phyloP scores from a whole-genome alignment of 2,888 invertebrate genomes.

The Dynastes maya region DNA sequence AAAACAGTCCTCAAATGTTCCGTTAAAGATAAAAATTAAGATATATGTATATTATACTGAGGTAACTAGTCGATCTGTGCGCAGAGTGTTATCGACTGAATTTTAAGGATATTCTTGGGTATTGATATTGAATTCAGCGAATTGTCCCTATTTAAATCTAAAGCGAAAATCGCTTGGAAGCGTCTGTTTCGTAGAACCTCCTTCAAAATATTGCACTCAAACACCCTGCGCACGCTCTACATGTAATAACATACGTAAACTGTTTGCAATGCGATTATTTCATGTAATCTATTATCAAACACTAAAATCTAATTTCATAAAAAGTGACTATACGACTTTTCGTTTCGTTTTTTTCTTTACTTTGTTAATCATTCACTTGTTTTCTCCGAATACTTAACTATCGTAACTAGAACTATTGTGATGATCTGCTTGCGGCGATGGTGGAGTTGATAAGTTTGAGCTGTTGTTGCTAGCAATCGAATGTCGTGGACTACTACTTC shows the following conservation, averaged over 20 bases:
- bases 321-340: conserved; percentile 43
- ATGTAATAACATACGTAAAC: conserved; percentile 45
- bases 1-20: conserved; percentile 40
- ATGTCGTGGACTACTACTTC: conserved; percentile 78
- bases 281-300: conserved; percentile 46
- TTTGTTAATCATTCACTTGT: conserved; percentile 30
- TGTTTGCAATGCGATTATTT: conserved; percentile 45
- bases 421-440: conserved; percentile 79
- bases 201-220: conserved; percentile 13
- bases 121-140: background rate
- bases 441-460: conserved; percentile 82
- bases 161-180: background rate
- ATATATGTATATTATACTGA: conserved; percentile 48
- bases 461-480: conserved; percentile 84
- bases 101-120: conserved; percentile 28
- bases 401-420: conserved; percentile 79
- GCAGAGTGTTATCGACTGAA: conserved; percentile 34
- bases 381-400: conserved; percentile 70
- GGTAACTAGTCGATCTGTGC: conserved; percentile 51
- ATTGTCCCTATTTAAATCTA: background rate
- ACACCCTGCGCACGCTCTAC: conserved; percentile 46
- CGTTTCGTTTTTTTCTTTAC: conserved; percentile 7
- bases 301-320: conserved; percentile 43
- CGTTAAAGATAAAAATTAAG: conserved; percentile 45
- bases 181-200: background rate